Conservation (phyloP, 2,888 invertebrate genomes). For the Amiota mariae region DNA sequence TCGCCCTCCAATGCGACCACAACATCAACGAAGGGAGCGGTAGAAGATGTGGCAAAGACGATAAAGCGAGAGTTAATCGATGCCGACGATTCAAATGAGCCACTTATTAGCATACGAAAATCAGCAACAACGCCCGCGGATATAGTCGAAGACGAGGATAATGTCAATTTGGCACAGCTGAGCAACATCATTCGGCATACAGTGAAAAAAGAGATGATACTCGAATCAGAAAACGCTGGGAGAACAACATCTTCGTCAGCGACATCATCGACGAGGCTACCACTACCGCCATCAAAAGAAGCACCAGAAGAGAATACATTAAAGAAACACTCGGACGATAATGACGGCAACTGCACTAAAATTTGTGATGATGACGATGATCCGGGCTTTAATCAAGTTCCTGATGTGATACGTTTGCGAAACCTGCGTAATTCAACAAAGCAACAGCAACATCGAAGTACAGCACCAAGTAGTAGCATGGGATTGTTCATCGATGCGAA, state of each 20-base stretch:
- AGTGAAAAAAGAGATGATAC: constrained; percentile 63
- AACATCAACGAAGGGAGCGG: constrained; percentile 27
- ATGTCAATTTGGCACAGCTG: constrained; percentile 72
- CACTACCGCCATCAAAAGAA: neutral
- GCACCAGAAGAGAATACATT: constrained; percentile 37
- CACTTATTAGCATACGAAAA: constrained; percentile 64
- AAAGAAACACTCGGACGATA: constrained; percentile 26
- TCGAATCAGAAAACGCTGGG: constrained; percentile 48
- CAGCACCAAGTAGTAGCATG: neutral
- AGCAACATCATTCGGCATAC: constrained; percentile 70
- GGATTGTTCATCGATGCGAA: constrained; percentile 46
- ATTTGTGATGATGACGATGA: constrained; percentile 41
- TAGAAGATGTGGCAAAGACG: constrained; percentile 56
- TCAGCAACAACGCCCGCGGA: constrained; percentile 44
- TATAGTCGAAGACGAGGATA: constrained; percentile 68
- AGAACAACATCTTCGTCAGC: neutral
- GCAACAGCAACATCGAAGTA: constrained; percentile 31
- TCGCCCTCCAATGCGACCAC: constrained; percentile 43
- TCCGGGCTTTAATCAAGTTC: constrained; percentile 60
- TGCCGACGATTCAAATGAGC: constrained; percentile 69
- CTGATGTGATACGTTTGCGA: constrained; percentile 64
- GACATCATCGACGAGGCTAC: neutral
- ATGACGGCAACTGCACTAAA: neutral
- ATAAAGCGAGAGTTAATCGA: constrained; percentile 70
- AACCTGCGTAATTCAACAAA: constrained; percentile 49